phyloP scores from a whole-genome alignment of 2,888 invertebrate genomes.

The Acleris sparsana region DNA sequence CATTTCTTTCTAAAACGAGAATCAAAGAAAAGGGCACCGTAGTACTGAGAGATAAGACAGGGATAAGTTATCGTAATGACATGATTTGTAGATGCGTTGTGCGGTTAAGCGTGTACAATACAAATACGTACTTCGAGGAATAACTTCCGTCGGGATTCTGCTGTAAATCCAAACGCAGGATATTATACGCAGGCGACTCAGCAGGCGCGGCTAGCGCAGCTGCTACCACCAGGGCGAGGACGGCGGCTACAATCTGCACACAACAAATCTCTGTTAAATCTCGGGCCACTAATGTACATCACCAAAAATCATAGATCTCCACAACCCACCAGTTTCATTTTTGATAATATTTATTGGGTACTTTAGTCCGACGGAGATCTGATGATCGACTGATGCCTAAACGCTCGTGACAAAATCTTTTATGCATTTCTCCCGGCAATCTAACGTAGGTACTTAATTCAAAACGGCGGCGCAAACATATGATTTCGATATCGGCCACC shows the following conservation, averaged over 20 bases:
- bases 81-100: no score
- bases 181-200: slow-evolving; percentile 46
- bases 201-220: slow-evolving; percentile 56
- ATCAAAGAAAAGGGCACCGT: no score
- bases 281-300: slow-evolving; percentile 1
- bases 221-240: slow-evolving; percentile 62
- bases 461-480: slow-evolving; percentile 61
- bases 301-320: slow-evolving; percentile 5
- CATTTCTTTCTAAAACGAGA: no score
- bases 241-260: slow-evolving; percentile 56
- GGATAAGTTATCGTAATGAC: no score
- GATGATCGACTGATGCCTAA: slow-evolving; percentile 71
- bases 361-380: slow-evolving; percentile 59
- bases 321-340: slow-evolving; percentile 75
- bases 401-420: slow-evolving; percentile 64
- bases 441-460: slow-evolving; percentile 60
- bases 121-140: slow-evolving; percentile 51
- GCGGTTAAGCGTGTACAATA: neutral
- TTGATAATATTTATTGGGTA: slow-evolving; percentile 51
- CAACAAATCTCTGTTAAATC: slow-evolving; percentile 21
- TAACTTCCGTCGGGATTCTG: slow-evolving; percentile 62
- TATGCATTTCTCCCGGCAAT: slow-evolving; percentile 71
- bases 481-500: slow-evolving; percentile 64
- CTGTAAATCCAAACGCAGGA: slow-evolving; percentile 55
- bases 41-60: no score